Conservation (phyloP, 2,113 vertebrate species). For the Anser cygnoides region DNA sequence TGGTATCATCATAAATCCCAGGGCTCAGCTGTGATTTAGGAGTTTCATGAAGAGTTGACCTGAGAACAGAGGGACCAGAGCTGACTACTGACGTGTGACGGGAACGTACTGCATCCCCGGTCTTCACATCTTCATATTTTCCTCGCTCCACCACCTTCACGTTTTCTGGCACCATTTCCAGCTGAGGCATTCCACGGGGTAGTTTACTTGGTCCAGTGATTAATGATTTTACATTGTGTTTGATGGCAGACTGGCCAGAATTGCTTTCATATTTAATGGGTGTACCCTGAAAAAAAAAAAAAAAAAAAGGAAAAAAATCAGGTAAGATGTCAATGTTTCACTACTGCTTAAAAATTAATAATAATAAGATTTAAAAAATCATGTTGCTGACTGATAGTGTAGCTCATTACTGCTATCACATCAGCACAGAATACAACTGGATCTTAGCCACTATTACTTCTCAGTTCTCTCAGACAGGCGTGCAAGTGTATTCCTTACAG, state of each 20-base stretch:
- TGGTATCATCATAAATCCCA: conserved; percentile 92
- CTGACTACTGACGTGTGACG: conserved; percentile 95
- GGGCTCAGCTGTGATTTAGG: conserved; percentile 95
- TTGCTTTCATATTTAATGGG: conserved; percentile 88
- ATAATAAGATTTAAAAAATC: not conserved
- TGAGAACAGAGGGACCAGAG: conserved; percentile 92
- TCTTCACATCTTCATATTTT: conserved; percentile 92
- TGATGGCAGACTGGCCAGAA: conserved; percentile 88
- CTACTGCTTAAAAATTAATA: not conserved
- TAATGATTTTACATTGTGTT: conserved; percentile 98
- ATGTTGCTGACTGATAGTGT: rapidly evolving
- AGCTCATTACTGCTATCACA: not conserved
- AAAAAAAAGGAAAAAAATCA: not conserved
- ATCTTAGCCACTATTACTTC: not conserved
- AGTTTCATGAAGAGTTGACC: conserved; percentile 93
- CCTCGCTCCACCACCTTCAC: conserved; percentile 84
- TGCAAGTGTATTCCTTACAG: not conserved
- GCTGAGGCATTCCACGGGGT: conserved; percentile 84
- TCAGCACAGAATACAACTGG: not conserved
- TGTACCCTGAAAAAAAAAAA: conserved; percentile 81
- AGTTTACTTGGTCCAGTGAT: conserved; percentile 93
- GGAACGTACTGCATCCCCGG: conserved; percentile 80
- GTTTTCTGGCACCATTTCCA: conserved; percentile 85
- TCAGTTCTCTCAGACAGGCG: not conserved
- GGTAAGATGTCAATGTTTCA: not conserved